Percentiles rank a stretch among this genome's conserved stretches.
Evolutionary conservation across 2,888 invertebrate genomes (phyloP).

Genomic region (Orthosia incerta): DNA sequence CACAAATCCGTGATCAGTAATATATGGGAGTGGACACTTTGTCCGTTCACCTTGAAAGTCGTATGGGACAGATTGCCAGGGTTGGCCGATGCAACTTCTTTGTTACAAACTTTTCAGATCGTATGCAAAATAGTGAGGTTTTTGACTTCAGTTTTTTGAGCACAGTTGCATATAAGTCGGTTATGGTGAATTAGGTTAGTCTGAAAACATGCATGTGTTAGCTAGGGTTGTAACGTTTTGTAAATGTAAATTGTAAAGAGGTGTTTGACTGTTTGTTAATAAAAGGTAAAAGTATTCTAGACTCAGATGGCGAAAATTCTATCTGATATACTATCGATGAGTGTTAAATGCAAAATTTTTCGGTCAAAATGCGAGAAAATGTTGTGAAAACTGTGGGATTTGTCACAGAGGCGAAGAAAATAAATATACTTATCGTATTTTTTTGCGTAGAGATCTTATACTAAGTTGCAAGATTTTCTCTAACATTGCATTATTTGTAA

Average conservation of each 20-base stretch:
- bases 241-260: too few relatives aligned
- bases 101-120: not conserved
- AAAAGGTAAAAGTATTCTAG: too few relatives aligned
- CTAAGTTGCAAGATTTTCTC: not conserved
- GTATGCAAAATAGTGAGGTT: not conserved
- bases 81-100: constrained; percentile 14
- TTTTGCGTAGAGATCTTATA: too few relatives aligned
- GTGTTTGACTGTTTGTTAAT: too few relatives aligned
- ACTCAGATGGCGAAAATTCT: too few relatives aligned
- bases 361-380: too few relatives aligned
- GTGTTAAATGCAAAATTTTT: too few relatives aligned
- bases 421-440: too few relatives aligned
- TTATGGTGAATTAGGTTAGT: constrained; percentile 18
- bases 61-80: constrained; percentile 26
- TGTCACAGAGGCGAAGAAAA: too few relatives aligned
- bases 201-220: not conserved
- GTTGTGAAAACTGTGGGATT: too few relatives aligned
- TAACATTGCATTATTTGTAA: too few relatives aligned
- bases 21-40: constrained; percentile 54
- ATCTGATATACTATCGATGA: too few relatives aligned
- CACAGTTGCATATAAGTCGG: not conserved
- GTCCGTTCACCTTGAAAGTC: constrained; percentile 54
- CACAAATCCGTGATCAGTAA: constrained; percentile 21
- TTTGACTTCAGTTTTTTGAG: not conserved
- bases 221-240: constrained; percentile 5